Percentiles rank a stretch among this genome's conserved stretches.
These are phyloP conservation scores for Clarias laeviceps DNA, from an alignment of 2,797 vertebrate species.

Conservation along the genomic window DNA sequence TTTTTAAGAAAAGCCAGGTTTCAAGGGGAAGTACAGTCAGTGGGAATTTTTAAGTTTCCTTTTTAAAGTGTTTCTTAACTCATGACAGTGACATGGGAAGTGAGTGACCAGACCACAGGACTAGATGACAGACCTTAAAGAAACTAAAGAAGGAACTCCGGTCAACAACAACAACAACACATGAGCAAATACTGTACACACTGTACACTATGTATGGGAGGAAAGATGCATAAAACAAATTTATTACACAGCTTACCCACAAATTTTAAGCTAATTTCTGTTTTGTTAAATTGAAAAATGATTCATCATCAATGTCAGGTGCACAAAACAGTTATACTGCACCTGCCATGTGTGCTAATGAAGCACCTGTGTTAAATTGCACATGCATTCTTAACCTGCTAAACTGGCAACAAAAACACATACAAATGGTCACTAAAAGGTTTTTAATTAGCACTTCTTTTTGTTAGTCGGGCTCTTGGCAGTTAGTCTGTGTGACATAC, in stretches of 20 bases:
- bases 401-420: background rate
- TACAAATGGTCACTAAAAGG: slow-evolving; percentile 4
- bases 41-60: background rate
- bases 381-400: background rate
- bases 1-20: background rate
- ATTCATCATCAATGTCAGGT: background rate
- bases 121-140: background rate
- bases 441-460: background rate
- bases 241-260: background rate
- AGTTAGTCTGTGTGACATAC: background rate
- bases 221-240: background rate
- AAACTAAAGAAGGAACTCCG: background rate
- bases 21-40: background rate
- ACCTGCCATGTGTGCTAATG: background rate
- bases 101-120: slow-evolving; percentile 9
- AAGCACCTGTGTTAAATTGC: background rate
- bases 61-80: background rate
- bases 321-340: background rate
- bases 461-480: background rate
- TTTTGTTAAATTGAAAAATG: background rate
- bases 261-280: background rate
- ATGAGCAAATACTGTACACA: background rate
- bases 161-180: background rate
- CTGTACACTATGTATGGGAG: background rate
- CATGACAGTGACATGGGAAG: slow-evolving; percentile 15